These are phyloP conservation scores for Charaxes varanes DNA, from an alignment of 1,140 invertebrate species.

Conservation along the genomic window DNA sequence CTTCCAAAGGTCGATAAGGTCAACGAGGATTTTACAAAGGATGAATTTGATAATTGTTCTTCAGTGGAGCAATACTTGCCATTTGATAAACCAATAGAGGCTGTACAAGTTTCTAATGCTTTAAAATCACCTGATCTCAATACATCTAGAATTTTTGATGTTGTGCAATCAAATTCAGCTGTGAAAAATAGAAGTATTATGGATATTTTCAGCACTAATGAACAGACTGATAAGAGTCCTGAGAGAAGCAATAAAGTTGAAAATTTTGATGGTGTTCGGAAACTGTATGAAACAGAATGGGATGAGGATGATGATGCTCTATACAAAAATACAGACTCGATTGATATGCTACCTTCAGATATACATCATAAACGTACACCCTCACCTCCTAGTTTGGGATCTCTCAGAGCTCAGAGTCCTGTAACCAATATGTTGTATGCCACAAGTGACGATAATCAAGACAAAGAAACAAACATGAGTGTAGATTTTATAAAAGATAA, in stretches of 20 bases:
- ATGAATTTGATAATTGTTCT: conserved; percentile 35
- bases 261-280: conserved; percentile 35
- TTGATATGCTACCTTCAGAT: conserved; percentile 15
- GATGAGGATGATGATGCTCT: conserved; percentile 69
- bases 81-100: conserved; percentile 33
- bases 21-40: conserved; percentile 36
- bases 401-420: conserved; percentile 32
- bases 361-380: conserved; percentile 19
- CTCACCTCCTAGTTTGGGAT: conserved; percentile 25
- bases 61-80: conserved; percentile 28
- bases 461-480: conserved; percentile 16
- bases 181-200: conserved; percentile 58
- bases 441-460: conserved; percentile 21
- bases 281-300: conserved; percentile 52
- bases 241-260: conserved; percentile 36
- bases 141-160: conserved; percentile 46
- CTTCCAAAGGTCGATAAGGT: conserved; percentile 5
- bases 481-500: conserved; percentile 37
- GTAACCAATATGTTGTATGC: conserved; percentile 37
- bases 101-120: conserved; percentile 4
- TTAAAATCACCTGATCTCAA: conserved; percentile 24
- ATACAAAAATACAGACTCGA: conserved; percentile 51
- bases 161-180: conserved; percentile 43
- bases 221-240: conserved; percentile 29
- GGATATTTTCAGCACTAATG: conserved; percentile 54